Percentiles rank a stretch among this genome's conserved stretches.
These are phyloP conservation scores for Saccostrea glomerata DNA, from an alignment of 1,140 invertebrate species.

Conservation along the genomic window DNA sequence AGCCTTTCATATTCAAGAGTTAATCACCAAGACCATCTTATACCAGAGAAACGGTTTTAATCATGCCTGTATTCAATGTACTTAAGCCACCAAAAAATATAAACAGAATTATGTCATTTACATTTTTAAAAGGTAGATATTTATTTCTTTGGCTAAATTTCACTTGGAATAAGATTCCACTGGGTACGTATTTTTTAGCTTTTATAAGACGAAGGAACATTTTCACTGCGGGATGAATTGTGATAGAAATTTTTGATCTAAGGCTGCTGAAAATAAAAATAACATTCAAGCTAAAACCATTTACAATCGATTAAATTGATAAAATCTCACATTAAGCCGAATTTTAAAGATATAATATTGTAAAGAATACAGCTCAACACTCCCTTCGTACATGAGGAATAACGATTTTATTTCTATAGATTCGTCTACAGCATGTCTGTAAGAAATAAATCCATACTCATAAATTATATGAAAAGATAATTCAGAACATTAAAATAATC, in stretches of 20 bases:
- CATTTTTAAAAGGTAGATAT: too few species aligned
- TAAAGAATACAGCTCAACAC: not conserved
- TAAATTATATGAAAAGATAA: too few species aligned
- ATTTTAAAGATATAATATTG: not conserved
- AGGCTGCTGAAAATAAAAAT: not conserved
- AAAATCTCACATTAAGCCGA: not conserved
- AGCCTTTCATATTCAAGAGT: not conserved
- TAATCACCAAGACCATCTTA: not conserved
- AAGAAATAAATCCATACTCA: too few species aligned
- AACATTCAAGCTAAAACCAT: not conserved
- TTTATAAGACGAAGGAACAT: not conserved
- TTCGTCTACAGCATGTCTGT: too few species aligned
- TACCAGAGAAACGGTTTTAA: not conserved
- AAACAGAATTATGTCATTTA: not conserved
- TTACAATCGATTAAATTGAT: constrained; percentile 12
- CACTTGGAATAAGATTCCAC: too few species aligned
- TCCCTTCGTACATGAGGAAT: not conserved
- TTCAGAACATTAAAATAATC: too few species aligned
- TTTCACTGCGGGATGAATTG: not conserved
- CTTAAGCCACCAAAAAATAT: not conserved
- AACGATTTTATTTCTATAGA: too few species aligned
- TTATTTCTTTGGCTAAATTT: too few species aligned
- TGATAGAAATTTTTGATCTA: not conserved
- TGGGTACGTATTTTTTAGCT: too few species aligned
- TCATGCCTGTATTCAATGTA: not conserved